phyloP scores from a whole-genome alignment of 2,797 vertebrate species.

The Catharus ustulatus region DNA sequence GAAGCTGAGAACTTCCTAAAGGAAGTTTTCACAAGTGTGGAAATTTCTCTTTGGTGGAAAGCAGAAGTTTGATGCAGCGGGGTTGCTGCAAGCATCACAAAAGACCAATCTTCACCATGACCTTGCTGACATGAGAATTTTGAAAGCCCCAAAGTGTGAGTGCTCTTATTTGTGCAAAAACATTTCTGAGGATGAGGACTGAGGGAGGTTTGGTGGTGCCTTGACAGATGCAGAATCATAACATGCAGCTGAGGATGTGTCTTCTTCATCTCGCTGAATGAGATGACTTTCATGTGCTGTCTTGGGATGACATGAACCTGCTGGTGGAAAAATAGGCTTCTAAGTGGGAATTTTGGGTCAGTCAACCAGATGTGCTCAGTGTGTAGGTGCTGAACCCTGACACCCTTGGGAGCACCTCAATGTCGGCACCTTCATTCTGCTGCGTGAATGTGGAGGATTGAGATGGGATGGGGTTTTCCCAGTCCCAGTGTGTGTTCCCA shows the following conservation, averaged over 20 bases:
- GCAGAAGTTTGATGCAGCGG: neutral
- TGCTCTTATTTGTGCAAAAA: neutral
- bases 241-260: accelerated
- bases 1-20: neutral
- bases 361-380: neutral
- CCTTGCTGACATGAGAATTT: neutral
- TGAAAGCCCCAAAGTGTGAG: neutral
- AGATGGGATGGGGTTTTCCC: neutral
- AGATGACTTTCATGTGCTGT: neutral
- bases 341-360: neutral
- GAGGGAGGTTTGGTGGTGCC: neutral
- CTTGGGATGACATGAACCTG: neutral
- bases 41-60: neutral
- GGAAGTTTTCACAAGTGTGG: neutral
- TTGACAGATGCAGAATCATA: neutral
- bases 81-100: neutral
- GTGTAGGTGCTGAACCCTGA: accelerated
- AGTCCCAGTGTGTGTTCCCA: neutral
- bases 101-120: neutral
- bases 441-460: accelerated
- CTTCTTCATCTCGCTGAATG: neutral
- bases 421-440: accelerated
- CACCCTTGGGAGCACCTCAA: neutral
- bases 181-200: neutral
- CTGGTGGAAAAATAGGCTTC: neutral